phyloP scores from a whole-genome alignment of 2,797 vertebrate genomes.

The Sternotherus odoratus region DNA sequence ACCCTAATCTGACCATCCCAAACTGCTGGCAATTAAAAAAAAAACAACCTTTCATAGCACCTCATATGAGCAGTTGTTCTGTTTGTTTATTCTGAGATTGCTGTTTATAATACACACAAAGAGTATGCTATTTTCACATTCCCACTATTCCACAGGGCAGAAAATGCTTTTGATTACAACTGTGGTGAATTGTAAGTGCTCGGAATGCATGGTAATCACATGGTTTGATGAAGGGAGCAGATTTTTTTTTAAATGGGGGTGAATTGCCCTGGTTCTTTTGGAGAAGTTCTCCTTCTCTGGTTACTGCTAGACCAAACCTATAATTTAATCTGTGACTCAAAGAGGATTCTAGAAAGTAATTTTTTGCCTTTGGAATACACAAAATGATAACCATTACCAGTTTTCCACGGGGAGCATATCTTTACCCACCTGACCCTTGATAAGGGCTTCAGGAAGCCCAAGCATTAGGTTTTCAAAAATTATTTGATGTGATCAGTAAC shows the following conservation, averaged over 20 bases:
- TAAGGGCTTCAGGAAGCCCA: background rate
- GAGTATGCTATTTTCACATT: background rate
- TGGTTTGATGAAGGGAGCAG: background rate
- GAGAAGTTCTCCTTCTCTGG: background rate
- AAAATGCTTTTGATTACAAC: background rate
- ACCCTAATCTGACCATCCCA: background rate
- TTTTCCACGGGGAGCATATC: conserved; percentile 8
- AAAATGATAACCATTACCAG: conserved; percentile 40
- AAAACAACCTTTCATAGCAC: background rate
- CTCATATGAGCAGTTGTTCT: background rate
- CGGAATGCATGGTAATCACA: background rate
- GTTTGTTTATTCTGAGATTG: background rate
- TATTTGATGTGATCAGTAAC: conserved; percentile 23
- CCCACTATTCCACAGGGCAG: background rate
- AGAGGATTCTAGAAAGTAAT: background rate
- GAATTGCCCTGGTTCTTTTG: background rate
- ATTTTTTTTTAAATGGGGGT: background rate
- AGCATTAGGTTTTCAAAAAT: background rate
- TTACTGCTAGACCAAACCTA: background rate
- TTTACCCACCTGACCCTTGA: conserved; percentile 17
- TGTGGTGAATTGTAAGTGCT: background rate
- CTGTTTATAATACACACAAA: background rate
- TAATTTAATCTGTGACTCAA: background rate
- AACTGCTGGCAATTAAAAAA: background rate
- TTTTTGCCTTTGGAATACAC: conserved; percentile 2